Evolutionary conservation across 2,888 invertebrate genomes (phyloP), one percentile per base, ranked within the genome.

Genomic region (Tenthredo notha): DNA sequence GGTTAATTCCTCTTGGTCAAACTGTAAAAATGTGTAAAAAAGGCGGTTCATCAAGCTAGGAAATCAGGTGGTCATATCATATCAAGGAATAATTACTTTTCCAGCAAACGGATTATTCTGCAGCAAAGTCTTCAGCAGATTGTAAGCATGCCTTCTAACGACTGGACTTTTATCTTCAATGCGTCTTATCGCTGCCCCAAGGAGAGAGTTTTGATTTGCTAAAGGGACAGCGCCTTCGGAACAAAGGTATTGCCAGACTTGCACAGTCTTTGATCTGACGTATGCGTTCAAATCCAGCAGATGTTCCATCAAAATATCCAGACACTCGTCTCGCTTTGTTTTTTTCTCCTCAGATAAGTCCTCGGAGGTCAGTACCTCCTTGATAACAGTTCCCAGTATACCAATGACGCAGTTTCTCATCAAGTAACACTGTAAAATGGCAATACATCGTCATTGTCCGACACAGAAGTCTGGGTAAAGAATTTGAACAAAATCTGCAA

Each of bases 21-120:
- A 91, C 94, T 40, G 10, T 21, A 21, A 74, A 21, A 33, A 77
- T 7, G 10, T 33, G 29, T 29, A 54, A 15, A 80, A 61, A 18
- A 7, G 40, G 12, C 25, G 21, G 61, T 18, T 25, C 10, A 1
- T 37, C 37, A 7, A 12, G 5, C 15, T 5, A 21, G 37, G 40
- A 40, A 80, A 40, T 37, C 78, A 29, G n/a, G 15, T 29, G 29
- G 12, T 7, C 9, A 61, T 47, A 6, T 43, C 18, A 75, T 54
- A 15, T 54, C 61, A 72, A 67, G 84, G 10, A 82, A 43, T 47
- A 75, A 21, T 94, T 89, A 97, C 95, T 94, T 96, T 96, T 0
- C 96, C 96, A n/a, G 97, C 96, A 93, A 96, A 99, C 5, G 98
- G 97, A 94, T 99, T 99, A 88, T 96, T 95, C 92, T 97, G 96